phyloP scores from a whole-genome alignment of 2,797 vertebrate genomes.

The Philypnodon macrostomus region DNA sequence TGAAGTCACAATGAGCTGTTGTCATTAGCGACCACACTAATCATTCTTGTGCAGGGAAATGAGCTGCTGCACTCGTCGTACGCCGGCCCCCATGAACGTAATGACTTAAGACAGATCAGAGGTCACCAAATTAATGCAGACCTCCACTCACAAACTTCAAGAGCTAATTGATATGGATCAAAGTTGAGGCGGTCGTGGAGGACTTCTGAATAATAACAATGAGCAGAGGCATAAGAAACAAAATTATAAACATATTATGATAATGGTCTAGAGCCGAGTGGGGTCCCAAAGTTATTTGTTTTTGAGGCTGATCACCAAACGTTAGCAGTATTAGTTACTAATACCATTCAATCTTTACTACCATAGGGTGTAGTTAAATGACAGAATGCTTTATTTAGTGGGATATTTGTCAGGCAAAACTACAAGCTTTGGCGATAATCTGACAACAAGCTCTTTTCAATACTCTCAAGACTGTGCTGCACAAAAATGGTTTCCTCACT shows the following conservation, averaged over 20 bases:
- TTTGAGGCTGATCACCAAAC: too few relatives aligned
- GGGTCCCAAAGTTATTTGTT: too few relatives aligned
- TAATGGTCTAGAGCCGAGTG: too few relatives aligned
- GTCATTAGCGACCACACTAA: constrained; percentile 64
- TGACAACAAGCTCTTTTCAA: too few relatives aligned
- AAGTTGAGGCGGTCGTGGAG: constrained; percentile 21
- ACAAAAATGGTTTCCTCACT: too few relatives aligned
- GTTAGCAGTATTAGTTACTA: too few relatives aligned
- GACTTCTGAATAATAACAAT: constrained; percentile 26
- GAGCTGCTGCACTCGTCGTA: constrained; percentile 47
- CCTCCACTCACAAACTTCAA: constrained; percentile 37
- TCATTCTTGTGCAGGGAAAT: constrained; percentile 58
- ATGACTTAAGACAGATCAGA: constrained; percentile 61
- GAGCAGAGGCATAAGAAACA: constrained; percentile 9
- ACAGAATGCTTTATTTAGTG: too few relatives aligned
- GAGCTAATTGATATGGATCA: constrained; percentile 52
- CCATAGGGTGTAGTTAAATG: too few relatives aligned
- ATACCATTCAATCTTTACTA: too few relatives aligned
- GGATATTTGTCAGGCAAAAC: too few relatives aligned
- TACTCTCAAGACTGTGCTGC: too few relatives aligned
- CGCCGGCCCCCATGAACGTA: constrained; percentile 51
- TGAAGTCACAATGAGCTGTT: constrained; percentile 48
- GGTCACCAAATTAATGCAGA: constrained; percentile 60
- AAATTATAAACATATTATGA: constrained; percentile 25
- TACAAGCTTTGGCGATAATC: too few relatives aligned